Base-by-base conservation (phyloP, 2,888 invertebrate species). In the Ophion obscuratus region DNA sequence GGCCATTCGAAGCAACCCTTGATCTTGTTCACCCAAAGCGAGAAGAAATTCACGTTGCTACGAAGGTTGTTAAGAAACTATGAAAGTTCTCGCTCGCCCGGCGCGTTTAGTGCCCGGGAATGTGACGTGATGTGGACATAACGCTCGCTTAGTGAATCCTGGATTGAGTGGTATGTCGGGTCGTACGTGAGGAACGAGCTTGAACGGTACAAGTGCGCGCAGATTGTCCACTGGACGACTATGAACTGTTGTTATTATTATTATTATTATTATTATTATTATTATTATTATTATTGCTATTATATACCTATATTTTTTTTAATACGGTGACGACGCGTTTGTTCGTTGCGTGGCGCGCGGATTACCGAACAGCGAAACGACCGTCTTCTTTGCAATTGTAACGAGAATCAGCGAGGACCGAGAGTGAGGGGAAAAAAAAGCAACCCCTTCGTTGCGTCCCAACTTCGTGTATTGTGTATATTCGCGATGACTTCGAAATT, bases 331-430 rank as follows among this genome's bases (percentile, higher is more conserved):
- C 20, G 61, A 61, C 64, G 47, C 44, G 64, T 20, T 74, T 27
- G 47, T 66, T 80, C 53, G 64, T 64, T 20, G 36, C 36, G 24
- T 40, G 61, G 9, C 61, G 6, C 67, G 14, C 59, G 68, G 78
- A 73, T 61, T 79, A 61, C 67, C 74, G 73, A 53, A 68, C 53
- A 67, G 31, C 62, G 71, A 77, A 71, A 47, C 76, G 40, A 27
- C 20, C 11, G n/a, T 47, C 44, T 73, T 3, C 27, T 59, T 70
- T 70, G 66, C 59, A 40, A 62, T 68, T 70, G 44, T 47, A 61
- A 81, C 61, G 74, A 81, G 68, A 77, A 64, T 70, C 31, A 59
- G 36, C 44, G 40, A 67, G 36, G 57, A 27, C 53, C 27, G 75
- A 61, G 36, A 53, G 11, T 20, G 47, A 20, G 70, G 53, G 20